These are phyloP conservation scores for Atethmia centrago DNA, from an alignment of 2,888 invertebrate species.

Conservation along the genomic window DNA sequence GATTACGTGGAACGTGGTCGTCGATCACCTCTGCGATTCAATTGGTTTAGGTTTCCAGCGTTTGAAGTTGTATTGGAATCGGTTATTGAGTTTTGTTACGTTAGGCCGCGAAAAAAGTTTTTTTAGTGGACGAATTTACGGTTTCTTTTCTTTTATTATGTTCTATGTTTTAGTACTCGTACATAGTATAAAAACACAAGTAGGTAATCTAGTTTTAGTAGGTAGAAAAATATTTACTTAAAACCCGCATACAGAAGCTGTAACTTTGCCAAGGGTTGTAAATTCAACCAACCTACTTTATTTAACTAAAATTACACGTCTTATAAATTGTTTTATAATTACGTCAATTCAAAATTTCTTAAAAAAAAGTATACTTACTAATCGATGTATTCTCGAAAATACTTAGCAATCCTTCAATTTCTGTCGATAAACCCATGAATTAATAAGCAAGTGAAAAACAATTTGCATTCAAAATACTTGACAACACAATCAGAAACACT, in stretches of 20 bases:
- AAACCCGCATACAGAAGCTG: not conserved
- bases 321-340: not conserved
- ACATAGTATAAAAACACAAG: not conserved
- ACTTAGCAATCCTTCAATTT: not conserved
- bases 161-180: not conserved
- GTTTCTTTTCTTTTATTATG: slow-evolving; percentile 19
- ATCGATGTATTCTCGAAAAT: not conserved
- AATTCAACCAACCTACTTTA: not conserved
- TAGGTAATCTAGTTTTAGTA: not conserved
- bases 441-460: slow-evolving; percentile 23
- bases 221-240: not conserved
- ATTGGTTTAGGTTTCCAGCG: slow-evolving; percentile 59
- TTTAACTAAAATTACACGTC: not conserved
- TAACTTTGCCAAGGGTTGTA: no score
- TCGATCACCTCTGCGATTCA: slow-evolving; percentile 59
- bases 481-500: slow-evolving; percentile 42
- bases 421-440: not conserved
- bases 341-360: not conserved
- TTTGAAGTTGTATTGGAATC: slow-evolving; percentile 56
- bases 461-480: slow-evolving; percentile 38
- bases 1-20: slow-evolving; percentile 58
- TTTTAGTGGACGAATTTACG: slow-evolving; percentile 8
- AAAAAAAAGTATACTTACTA: not conserved
- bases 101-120: slow-evolving; percentile 14
- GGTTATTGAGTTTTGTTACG: slow-evolving; percentile 57